A percentile compares a stretch with the other conserved stretches of the same genome.
phyloP scores from a whole-genome alignment of 2,888 invertebrate genomes.

The Drosophila trichaetosa region DNA sequence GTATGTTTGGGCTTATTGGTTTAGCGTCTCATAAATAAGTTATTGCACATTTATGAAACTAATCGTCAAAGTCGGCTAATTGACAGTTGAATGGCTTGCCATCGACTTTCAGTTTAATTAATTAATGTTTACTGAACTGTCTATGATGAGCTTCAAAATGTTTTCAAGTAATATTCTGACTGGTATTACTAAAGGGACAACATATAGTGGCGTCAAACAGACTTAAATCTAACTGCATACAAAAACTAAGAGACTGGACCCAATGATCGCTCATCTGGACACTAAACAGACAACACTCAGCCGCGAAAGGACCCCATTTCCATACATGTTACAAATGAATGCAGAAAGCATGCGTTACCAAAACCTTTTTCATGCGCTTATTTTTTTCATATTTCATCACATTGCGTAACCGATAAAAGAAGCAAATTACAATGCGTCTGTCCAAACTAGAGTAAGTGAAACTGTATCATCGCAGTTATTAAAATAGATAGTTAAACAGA shows the following conservation, averaged over 20 bases:
- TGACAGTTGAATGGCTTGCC: constrained; percentile 69
- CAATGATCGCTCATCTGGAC: background rate
- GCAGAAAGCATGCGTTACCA: background rate
- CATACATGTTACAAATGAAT: background rate
- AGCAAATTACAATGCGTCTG: background rate
- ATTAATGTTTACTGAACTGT: constrained; percentile 14
- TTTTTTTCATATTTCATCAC: background rate
- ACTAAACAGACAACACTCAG: too few relatives aligned
- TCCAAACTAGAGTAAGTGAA: background rate
- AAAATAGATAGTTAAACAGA: background rate
- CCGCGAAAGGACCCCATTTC: background rate
- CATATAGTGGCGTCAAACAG: too few relatives aligned
- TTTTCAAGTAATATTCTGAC: background rate
- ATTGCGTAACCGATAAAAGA: background rate
- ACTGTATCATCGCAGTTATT: background rate
- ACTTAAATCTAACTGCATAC: too few relatives aligned
- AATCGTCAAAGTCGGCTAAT: constrained; percentile 50
- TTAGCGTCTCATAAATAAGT: constrained; percentile 56
- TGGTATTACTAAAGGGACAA: too few relatives aligned
- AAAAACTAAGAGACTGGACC: background rate
- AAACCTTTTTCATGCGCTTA: background rate
- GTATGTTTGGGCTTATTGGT: constrained; percentile 32
- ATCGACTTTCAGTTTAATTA: constrained; percentile 60
- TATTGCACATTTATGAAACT: constrained; percentile 59
- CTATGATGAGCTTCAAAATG: too few relatives aligned